Evolutionary conservation across 30 jellyfish, hydroid and myxozoan species (phyloP).

Genomic region (Sanderia malayensis): DNA sequence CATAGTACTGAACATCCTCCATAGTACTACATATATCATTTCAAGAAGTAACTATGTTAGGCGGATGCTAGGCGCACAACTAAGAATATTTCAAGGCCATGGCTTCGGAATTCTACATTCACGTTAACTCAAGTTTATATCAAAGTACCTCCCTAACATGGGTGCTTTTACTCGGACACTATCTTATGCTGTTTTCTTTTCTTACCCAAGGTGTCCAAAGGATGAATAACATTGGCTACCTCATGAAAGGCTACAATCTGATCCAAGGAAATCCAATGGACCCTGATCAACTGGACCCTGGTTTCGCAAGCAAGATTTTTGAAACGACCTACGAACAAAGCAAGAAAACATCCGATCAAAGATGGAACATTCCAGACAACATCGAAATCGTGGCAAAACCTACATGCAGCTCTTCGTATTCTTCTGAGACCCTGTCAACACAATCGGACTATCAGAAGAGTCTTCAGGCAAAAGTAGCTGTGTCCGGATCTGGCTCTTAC

Average conservation of each 20-base stretch:
- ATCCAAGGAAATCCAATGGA: conserved; percentile 48
- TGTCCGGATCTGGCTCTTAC: conserved; percentile 9
- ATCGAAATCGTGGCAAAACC: conserved; percentile 20
- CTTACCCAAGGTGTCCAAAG: neutral
- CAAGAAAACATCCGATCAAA: conserved; percentile 31
- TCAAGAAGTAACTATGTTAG: too few relatives aligned
- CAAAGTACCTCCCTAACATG: too few relatives aligned
- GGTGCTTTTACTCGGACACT: too few relatives aligned
- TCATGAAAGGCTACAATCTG: conserved; percentile 46
- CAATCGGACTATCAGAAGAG: conserved; percentile 32
- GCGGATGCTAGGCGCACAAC: too few relatives aligned
- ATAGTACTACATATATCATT: too few relatives aligned
- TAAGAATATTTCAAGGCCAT: too few relatives aligned
- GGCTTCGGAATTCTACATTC: too few relatives aligned
- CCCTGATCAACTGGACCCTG: conserved; percentile 33
- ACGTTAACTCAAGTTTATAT: too few relatives aligned
- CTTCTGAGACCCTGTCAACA: conserved; percentile 30
- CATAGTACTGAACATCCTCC: too few relatives aligned
- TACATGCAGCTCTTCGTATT: conserved; percentile 31
- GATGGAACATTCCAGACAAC: conserved; percentile 29
- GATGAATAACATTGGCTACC: conserved; percentile 34
- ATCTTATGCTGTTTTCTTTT: too few relatives aligned
- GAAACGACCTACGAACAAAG: conserved; percentile 7
- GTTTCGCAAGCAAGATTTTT: conserved; percentile 26
- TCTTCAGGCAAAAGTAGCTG: conserved; percentile 20